Evolutionary conservation across 1,140 invertebrate species (phyloP).

Genomic region (Drosophila sp.): DNA sequence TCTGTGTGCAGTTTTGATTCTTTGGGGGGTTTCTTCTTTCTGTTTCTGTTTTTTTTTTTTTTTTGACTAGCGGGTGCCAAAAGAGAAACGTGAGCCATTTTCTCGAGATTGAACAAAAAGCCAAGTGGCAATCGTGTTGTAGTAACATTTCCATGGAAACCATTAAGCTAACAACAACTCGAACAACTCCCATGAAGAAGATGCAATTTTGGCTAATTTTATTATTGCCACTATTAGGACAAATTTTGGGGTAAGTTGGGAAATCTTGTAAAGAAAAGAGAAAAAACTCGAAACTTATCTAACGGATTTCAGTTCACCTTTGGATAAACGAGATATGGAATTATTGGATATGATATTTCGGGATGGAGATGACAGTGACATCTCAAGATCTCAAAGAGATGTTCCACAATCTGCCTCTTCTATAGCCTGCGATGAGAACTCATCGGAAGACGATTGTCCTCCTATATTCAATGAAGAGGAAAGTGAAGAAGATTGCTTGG

Average conservation of each 20-base stretch:
- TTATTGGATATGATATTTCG: constrained; percentile 64
- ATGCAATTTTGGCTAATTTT: constrained; percentile 31
- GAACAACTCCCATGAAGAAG: constrained; percentile 47
- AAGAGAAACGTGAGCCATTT: constrained; percentile 60
- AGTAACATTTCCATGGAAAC: constrained; percentile 73
- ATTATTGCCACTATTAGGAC: constrained; percentile 37
- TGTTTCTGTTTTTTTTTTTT: not conserved
- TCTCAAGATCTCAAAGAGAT: constrained; percentile 36
- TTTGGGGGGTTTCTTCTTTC: constrained; percentile 1
- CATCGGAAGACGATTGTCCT: constrained; percentile 40
- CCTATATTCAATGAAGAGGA: constrained; percentile 24
- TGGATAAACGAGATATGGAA: constrained; percentile 51
- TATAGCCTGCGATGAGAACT: constrained; percentile 54
- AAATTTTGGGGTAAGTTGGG: constrained; percentile 47
- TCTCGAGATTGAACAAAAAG: constrained; percentile 57
- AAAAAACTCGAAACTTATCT: not conserved
- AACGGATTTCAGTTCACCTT: constrained; percentile 35
- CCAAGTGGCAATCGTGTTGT: constrained; percentile 55
- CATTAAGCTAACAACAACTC: constrained; percentile 54
- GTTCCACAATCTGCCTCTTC: constrained; percentile 34
- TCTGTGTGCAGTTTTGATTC: not conserved
- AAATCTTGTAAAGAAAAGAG: not conserved
- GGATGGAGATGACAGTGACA: constrained; percentile 39
- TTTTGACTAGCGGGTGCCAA: constrained; percentile 6
- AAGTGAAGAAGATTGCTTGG: constrained; percentile 49